Conservation (phyloP, 1,140 invertebrate species). For the Teleopsis dalmanni region DNA sequence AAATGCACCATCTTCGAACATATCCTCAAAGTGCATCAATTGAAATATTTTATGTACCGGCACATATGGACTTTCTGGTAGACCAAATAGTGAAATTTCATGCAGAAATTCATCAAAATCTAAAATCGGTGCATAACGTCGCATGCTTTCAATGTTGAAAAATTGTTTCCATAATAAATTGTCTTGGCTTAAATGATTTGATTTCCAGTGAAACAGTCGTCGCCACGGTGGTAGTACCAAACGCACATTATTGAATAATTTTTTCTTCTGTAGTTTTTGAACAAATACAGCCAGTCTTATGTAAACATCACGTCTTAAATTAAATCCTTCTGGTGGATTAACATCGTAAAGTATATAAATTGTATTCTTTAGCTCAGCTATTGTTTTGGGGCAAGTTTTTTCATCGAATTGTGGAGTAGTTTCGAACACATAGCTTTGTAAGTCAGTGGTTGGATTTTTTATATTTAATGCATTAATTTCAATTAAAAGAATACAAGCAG, state of each 20-base stretch:
- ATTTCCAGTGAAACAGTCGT: constrained; percentile 83
- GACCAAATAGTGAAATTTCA: constrained; percentile 36
- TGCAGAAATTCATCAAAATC: constrained; percentile 77
- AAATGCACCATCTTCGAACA: constrained; percentile 73
- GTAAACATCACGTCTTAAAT: constrained; percentile 91
- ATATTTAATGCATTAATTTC: too few species aligned
- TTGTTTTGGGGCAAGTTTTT: constrained; percentile 22
- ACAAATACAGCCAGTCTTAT: constrained; percentile 81
- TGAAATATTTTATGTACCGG: constrained; percentile 65
- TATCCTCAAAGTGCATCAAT: constrained; percentile 78
- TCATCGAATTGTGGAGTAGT: too few species aligned
- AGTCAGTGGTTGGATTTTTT: too few species aligned
- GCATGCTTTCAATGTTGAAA: constrained; percentile 77
- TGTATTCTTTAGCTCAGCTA: constrained; percentile 19
- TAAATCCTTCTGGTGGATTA: constrained; percentile 93
- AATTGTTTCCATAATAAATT: constrained; percentile 65
- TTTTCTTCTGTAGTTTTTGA: constrained; percentile 51
- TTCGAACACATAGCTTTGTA: too few species aligned
- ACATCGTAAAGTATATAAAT: constrained; percentile 72
- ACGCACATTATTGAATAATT: constrained; percentile 46
- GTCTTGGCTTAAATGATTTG: constrained; percentile 45
- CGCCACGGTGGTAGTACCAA: constrained; percentile 87
- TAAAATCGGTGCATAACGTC: constrained; percentile 73
- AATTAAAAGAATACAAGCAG: too few species aligned
- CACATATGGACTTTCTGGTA: constrained; percentile 18